Conservation (phyloP, 2,113 vertebrate genomes). For the Mastomys coucha region DNA sequence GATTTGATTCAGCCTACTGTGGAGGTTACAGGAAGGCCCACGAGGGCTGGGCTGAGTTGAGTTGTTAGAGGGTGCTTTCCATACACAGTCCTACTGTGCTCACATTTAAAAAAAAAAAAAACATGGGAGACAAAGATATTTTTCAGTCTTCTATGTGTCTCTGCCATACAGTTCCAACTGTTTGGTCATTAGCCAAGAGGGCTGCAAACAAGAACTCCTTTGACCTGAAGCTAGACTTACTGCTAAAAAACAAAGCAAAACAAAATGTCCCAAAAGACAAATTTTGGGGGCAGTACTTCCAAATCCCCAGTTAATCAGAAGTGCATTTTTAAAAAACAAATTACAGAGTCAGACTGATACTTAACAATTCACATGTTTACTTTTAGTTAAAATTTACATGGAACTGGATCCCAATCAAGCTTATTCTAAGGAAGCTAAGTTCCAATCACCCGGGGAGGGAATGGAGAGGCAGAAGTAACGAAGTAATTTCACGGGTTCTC, state of each 20-base stretch:
- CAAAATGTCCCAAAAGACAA: background rate
- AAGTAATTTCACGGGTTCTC: background rate
- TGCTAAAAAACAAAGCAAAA: conserved; percentile 31
- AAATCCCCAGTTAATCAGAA: conserved; percentile 9
- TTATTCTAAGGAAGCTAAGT: background rate
- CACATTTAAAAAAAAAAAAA: background rate
- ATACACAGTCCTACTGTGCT: conserved; percentile 7
- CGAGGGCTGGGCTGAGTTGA: background rate
- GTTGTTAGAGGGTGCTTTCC: background rate
- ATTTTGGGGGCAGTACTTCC: background rate
- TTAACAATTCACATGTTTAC: background rate
- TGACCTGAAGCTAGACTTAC: conserved; percentile 50
- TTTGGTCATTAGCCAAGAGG: conserved; percentile 40
- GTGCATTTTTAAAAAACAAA: background rate
- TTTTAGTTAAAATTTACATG: conserved; percentile 7
- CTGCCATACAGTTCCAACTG: background rate
- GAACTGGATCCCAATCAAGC: background rate
- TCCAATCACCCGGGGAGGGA: background rate
- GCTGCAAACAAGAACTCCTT: conserved; percentile 27
- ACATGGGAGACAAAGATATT: background rate
- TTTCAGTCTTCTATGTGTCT: background rate
- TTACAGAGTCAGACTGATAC: background rate
- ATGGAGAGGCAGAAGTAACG: background rate
- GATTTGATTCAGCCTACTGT: conserved; percentile 37
- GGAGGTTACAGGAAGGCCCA: conserved; percentile 43